Conservation (phyloP, 1,140 invertebrate genomes). For the honey bee (Apis mellifera) region Amel_HAv3.1 CM009944.2:5108001-5108500, state of each 20-base stretch:
- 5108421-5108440: neutral
- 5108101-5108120: conserved; percentile 88
- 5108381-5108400: conserved; percentile 19
- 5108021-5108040: neutral
- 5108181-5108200: conserved; percentile 95
- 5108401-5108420: neutral
- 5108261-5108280: conserved; percentile 96
- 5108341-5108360: conserved; percentile 94
- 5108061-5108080: conserved; percentile 83
- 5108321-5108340: conserved; percentile 96
- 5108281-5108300: conserved; percentile 96
- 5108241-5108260: conserved; percentile 92
- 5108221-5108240: conserved; percentile 94
- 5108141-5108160: conserved; percentile 97
- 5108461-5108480: neutral
- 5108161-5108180: conserved; percentile 95
- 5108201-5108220: conserved; percentile 99
- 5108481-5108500: conserved; percentile 91
- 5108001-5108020: neutral
- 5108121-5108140: conserved; percentile 93
- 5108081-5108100: conserved; percentile 85
- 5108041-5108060: conserved; percentile 24
- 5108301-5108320: conserved; percentile 98
- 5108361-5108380: conserved; percentile 93
- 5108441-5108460: neutral